phyloP scores from a whole-genome alignment of 2,797 vertebrate genomes.

The Saxicola maurus region DNA sequence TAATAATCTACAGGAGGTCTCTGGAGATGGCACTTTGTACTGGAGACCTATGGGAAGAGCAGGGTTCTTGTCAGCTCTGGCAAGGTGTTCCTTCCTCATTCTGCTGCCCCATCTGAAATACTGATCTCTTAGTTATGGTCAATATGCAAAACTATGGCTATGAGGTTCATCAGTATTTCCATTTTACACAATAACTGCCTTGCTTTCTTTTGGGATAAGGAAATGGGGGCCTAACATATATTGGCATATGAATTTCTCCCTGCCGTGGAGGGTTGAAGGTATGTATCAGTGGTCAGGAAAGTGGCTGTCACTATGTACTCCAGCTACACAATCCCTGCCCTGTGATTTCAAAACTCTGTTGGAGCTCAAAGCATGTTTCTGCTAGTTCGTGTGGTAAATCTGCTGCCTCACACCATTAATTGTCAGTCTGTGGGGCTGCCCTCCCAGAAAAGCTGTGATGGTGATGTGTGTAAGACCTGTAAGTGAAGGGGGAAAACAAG shows the following conservation, averaged over 20 bases:
- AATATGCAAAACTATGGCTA: background rate
- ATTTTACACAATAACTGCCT: background rate
- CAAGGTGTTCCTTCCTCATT: background rate
- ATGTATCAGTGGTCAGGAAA: background rate
- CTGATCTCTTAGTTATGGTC: background rate
- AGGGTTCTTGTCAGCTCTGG: background rate
- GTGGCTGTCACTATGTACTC: background rate
- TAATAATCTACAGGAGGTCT: background rate
- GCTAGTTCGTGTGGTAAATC: background rate
- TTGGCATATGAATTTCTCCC: background rate
- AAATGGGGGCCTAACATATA: background rate
- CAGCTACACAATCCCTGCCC: background rate
- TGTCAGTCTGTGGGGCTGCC: background rate
- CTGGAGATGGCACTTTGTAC: background rate
- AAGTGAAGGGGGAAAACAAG: background rate
- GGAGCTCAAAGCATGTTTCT: background rate
- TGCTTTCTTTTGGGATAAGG: background rate
- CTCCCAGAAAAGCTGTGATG: fast-evolving
- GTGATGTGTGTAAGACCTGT: background rate
- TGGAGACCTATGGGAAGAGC: background rate
- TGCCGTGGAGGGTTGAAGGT: background rate
- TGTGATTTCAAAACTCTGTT: background rate
- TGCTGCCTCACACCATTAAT: background rate
- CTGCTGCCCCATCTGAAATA: background rate
- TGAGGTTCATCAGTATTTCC: background rate